Evolutionary conservation across 2,113 vertebrate genomes (phyloP).

Genomic region (Dipodomys ordii): DNA sequence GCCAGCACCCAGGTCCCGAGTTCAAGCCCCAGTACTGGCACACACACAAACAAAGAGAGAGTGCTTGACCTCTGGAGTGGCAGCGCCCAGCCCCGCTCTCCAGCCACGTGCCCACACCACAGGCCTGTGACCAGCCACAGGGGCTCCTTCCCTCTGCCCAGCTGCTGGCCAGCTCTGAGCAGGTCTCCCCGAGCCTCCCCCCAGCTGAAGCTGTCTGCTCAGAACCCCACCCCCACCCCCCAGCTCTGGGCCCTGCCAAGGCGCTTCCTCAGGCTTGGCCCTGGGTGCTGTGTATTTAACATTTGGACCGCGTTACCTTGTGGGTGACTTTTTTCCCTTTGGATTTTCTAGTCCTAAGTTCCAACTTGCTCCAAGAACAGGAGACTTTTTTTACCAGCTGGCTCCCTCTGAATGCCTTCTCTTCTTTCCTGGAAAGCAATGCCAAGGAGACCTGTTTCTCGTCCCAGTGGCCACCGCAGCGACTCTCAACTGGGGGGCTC

Average conservation of each 20-base stretch:
- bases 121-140: neutral
- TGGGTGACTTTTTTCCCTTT: neutral
- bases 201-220: neutral
- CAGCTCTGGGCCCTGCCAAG: neutral
- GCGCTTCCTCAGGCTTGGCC: neutral
- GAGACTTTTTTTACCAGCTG: neutral
- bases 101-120: too few species aligned
- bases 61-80: slow-evolving; percentile 56
- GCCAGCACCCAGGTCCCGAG: too few species aligned
- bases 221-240: neutral
- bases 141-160: too few species aligned
- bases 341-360: neutral
- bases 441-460: neutral
- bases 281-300: neutral
- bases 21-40: too few species aligned
- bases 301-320: rapidly evolving
- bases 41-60: slow-evolving; percentile 35
- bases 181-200: neutral
- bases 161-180: too few species aligned
- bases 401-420: neutral
- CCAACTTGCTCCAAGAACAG: neutral
- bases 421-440: neutral
- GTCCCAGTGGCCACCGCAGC: neutral
- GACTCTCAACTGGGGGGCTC: neutral
- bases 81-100: neutral